Evolutionary conservation across 2,888 invertebrate species (phyloP).

Genomic region (Morpho deidamia): DNA sequence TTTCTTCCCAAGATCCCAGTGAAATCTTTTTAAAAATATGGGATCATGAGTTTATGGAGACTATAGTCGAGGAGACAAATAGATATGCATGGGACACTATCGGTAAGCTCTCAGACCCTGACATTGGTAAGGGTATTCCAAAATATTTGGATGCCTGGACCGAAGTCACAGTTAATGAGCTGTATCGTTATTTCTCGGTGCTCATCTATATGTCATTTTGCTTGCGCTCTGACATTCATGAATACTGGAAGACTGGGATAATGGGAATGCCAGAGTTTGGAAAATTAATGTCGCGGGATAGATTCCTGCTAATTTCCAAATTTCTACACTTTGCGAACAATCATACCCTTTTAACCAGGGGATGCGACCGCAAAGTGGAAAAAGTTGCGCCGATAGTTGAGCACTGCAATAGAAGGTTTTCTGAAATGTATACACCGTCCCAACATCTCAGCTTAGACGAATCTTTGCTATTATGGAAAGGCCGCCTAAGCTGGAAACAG

Average conservation of each 20-base stretch:
- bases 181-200: not conserved
- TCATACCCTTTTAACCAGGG: slow-evolving; percentile 5
- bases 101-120: not conserved
- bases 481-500: slow-evolving; percentile 24
- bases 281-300: not conserved
- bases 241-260: not conserved
- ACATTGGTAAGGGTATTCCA: too few relatives aligned
- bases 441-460: slow-evolving; percentile 24
- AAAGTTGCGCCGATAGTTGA: slow-evolving; percentile 24
- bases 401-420: slow-evolving; percentile 22
- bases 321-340: slow-evolving; percentile 28
- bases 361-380: slow-evolving; percentile 17
- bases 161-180: not conserved
- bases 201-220: slow-evolving; percentile 18
- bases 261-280: not conserved
- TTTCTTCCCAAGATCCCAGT: not conserved
- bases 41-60: not conserved
- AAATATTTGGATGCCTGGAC: not conserved
- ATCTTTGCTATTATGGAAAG: slow-evolving; percentile 28
- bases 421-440: slow-evolving; percentile 11
- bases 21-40: not conserved
- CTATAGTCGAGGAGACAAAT: not conserved
- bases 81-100: slow-evolving; percentile 2
- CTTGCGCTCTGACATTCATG: slow-evolving; percentile 14
- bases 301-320: not conserved